phyloP scores from a whole-genome alignment of 1,140 invertebrate genomes.

The Cyphomyrmex costatus region DNA sequence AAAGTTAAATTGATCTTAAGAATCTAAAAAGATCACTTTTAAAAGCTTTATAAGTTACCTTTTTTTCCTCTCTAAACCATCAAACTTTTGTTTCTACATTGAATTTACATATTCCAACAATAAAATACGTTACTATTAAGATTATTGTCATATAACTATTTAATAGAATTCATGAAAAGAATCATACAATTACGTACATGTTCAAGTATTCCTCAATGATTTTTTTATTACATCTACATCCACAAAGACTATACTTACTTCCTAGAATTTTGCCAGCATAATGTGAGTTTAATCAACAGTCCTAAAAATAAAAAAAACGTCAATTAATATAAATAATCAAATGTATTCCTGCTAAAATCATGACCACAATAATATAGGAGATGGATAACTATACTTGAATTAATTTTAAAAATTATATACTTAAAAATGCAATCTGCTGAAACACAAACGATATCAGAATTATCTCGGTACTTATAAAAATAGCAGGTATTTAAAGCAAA shows the following conservation, averaged over 20 bases:
- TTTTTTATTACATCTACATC: slow-evolving; percentile 51
- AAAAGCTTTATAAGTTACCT: no score
- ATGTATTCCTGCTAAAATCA: neutral
- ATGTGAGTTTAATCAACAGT: slow-evolving; percentile 77
- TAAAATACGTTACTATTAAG: slow-evolving; percentile 77
- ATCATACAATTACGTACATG: slow-evolving; percentile 71
- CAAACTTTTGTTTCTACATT: no score
- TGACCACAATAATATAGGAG: slow-evolving; percentile 1
- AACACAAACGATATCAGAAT: slow-evolving; percentile 27
- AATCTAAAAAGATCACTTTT: no score
- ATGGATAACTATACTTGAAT: slow-evolving; percentile 42
- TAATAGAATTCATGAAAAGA: slow-evolving; percentile 58
- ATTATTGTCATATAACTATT: slow-evolving; percentile 64
- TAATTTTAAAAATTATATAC: slow-evolving; percentile 35
- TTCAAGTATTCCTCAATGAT: slow-evolving; percentile 54
- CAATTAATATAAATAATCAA: slow-evolving; percentile 1
- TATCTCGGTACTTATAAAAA: neutral
- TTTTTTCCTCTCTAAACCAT: no score
- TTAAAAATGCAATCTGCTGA: slow-evolving; percentile 15
- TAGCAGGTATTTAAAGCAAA: neutral
- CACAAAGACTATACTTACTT: slow-evolving; percentile 5
- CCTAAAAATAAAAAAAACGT: slow-evolving; percentile 74
- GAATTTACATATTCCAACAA: slow-evolving; percentile 13
- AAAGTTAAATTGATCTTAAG: no score
- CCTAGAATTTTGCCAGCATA: neutral